Conservation (phyloP, 2,888 invertebrate species). For the Venusia cambrica region DNA sequence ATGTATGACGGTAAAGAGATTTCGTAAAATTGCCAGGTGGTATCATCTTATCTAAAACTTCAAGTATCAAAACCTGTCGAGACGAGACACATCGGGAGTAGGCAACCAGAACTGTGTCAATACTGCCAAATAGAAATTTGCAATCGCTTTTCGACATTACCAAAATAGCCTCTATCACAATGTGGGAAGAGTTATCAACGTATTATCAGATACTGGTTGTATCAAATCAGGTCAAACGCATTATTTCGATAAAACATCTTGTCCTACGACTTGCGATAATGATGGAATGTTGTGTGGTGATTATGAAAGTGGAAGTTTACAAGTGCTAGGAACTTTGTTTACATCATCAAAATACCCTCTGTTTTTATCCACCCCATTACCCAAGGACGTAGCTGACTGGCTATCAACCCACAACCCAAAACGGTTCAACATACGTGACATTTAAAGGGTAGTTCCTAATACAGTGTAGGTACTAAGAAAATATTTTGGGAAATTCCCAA, state of each 20-base stretch:
- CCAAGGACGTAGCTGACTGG: too few relatives aligned
- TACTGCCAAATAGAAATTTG: conserved; percentile 34
- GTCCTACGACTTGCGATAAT: conserved; percentile 37
- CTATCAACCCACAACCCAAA: too few relatives aligned
- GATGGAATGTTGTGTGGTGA: conserved; percentile 22
- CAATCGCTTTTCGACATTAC: conserved; percentile 18
- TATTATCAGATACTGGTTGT: conserved; percentile 49
- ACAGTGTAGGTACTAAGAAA: too few relatives aligned
- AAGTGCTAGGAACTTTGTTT: neutral
- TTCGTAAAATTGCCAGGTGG: conserved; percentile 10
- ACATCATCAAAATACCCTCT: neutral
- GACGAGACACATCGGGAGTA: conserved; percentile 47
- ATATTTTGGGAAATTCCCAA: too few relatives aligned
- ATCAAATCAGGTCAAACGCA: conserved; percentile 65
- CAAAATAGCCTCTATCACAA: conserved; percentile 36
- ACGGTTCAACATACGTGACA: too few relatives aligned
- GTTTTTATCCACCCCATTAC: too few relatives aligned
- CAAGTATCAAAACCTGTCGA: conserved; percentile 25
- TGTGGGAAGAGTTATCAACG: conserved; percentile 29
- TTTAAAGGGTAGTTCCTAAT: too few relatives aligned
- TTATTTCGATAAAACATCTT: conserved; percentile 53
- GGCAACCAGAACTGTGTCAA: conserved; percentile 49
- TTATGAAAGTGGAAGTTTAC: neutral
- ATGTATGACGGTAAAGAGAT: too few relatives aligned
- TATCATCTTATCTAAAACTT: conserved; percentile 16